Evolutionary conservation across 2,797 vertebrate genomes (phyloP), one percentile per base, ranked within the genome.

Genomic region (Margarornis squamiger): DNA sequence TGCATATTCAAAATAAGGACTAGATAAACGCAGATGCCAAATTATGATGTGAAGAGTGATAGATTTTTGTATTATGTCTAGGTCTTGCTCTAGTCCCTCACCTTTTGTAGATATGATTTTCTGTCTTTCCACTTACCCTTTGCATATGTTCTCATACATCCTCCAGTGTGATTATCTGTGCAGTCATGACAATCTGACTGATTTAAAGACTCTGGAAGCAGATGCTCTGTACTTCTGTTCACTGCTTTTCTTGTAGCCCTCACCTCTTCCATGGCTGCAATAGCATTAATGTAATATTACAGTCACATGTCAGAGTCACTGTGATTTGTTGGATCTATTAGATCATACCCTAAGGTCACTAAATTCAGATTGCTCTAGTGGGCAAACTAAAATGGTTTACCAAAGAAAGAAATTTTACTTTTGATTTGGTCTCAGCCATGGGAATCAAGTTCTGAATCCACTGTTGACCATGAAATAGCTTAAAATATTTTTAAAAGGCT

Each of bases 21-120:
- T 70, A 43, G 51, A 76, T 88, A 88, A 79, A 74, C 61, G 55
- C 83, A 90, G 83, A 84, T 93, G 74, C 43, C 39, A 88, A 86
- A 92, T 95, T 79, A 61, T 66, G 32, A 27, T 82, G 34, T 63
- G 72, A 80, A 68, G 39, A 88, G 30, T 46, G 48, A 61, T 36
- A 20, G 7, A 9, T 71, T 73, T 67, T 68, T 75, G 27, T 63
- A 45, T 88, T 74, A n/a, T 93, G 58, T 52, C 41, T 84, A 58
- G 32, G 55, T 78, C 39, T 88, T 15, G 3, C 27, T 86, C 52
- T 81, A 62, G 43, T 88, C 58, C 48, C n/a, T 91, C 45, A 95
- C 74, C 83, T 94, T 95, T 80, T 74, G 59, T 57, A 70, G 63
- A 39, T 32, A n/a, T 2, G 14, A 52, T 73, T 85, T 93, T 27